Conservation (phyloP, 2,113 vertebrate species). For the Ramphastos sulfuratus region DNA sequence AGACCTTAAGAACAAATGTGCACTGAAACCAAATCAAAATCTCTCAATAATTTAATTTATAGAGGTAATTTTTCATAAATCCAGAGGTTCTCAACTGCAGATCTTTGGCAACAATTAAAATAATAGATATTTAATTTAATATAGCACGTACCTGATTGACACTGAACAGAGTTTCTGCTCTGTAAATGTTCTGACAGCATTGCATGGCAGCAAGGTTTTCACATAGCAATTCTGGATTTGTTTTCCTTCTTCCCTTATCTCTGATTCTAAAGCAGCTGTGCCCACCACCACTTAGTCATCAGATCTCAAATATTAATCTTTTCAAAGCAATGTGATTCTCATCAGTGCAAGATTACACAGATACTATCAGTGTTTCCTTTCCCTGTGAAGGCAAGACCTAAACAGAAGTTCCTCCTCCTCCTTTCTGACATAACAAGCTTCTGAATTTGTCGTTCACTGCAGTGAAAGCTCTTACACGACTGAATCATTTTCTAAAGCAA, state of each 20-base stretch:
- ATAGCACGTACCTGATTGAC: conserved; percentile 66
- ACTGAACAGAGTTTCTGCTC: conserved; percentile 49
- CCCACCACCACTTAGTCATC: conserved; percentile 54
- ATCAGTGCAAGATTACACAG: conserved; percentile 55
- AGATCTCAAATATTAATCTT: conserved; percentile 49
- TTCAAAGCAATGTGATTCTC: conserved; percentile 53
- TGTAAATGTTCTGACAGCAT: conserved; percentile 50
- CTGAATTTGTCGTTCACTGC: conserved; percentile 64
- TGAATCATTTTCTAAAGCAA: conserved; percentile 39
- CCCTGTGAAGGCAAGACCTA: conserved; percentile 64
- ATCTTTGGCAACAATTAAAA: conserved; percentile 30
- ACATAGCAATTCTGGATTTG: conserved; percentile 49
- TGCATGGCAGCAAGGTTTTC: conserved; percentile 55
- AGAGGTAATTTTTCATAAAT: conserved; percentile 20
- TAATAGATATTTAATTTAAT: conserved; percentile 44
- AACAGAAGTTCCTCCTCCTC: conserved; percentile 73
- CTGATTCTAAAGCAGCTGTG: conserved; percentile 62
- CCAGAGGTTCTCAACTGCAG: conserved; percentile 8
- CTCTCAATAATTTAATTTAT: neutral
- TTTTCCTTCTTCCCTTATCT: conserved; percentile 60
- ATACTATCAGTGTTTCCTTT: conserved; percentile 65
- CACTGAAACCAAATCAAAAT: neutral
- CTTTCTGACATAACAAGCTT: conserved; percentile 72
- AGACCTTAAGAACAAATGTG: neutral
- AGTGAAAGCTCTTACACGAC: conserved; percentile 33